Evolutionary conservation across 1,140 invertebrate species (phyloP), one percentile per base, ranked within the genome.

Genomic region (Aphidius gifuensis): DNA sequence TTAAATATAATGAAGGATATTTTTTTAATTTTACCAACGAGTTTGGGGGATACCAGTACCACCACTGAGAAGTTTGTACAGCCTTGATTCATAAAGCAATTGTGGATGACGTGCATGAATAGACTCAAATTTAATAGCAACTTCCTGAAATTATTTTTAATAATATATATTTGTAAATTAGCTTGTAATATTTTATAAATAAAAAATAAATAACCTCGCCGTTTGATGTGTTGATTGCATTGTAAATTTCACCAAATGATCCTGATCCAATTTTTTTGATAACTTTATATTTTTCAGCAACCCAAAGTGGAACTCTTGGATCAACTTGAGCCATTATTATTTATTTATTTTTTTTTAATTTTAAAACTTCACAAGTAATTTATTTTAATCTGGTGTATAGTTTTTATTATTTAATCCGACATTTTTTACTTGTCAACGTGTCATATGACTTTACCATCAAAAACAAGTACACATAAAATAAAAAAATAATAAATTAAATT

Each of bases 161-260:
- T 9, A 64, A 49, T 59, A 53, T 9, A 40, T 5, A 9, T n/a
- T 53, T 40, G 11, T 7, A 16, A 16, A 16, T 44, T 44, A 44
- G 1, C 4, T 11, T 57, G 50, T 49, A 50, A 23, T 23, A 32
- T 21, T 7, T 50, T 8, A 9, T 8, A 9, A 50, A 32, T 23
- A 21, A 23, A 0, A 50, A 9, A 9, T 23, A 8, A 6, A 50
- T 85, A 84, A 92, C 91, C 88, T 98, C 96, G 80, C 96, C 96
- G 88, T 94, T 97, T 73, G 89, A 86, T 73, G 96, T 89, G 85
- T 97, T 98, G 81, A 98, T 96, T 66, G 92, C 96, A 71, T 99
- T 85, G 82, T 96, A 99, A 77, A 99, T 99, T 82, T 99, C 97
- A 76, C 97, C 97, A 83, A 99, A 99, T 5, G 96, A 98, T 68